phyloP scores from a whole-genome alignment of 2,113 vertebrate species.

The human (Homo sapiens) region GRCh38 chr4:47007501-47008000 shows the following conservation, averaged over 20 bases:
- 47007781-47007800: neutral
- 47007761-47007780: neutral
- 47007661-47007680: neutral
- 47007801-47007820: neutral
- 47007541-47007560: neutral
- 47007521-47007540: neutral
- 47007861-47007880: neutral
- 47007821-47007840: neutral
- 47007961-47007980: neutral
- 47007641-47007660: neutral
- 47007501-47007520: neutral
- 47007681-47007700: neutral
- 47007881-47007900: neutral
- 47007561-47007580: neutral
- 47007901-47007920: neutral
- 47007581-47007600: neutral
- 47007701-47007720: neutral
- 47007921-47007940: neutral
- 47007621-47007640: neutral
- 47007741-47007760: neutral
- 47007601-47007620: neutral
- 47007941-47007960: neutral
- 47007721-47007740: neutral
- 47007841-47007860: neutral
- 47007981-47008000: neutral